phyloP scores from a whole-genome alignment of 2,888 invertebrate genomes.

The Patella pellucida region DNA sequence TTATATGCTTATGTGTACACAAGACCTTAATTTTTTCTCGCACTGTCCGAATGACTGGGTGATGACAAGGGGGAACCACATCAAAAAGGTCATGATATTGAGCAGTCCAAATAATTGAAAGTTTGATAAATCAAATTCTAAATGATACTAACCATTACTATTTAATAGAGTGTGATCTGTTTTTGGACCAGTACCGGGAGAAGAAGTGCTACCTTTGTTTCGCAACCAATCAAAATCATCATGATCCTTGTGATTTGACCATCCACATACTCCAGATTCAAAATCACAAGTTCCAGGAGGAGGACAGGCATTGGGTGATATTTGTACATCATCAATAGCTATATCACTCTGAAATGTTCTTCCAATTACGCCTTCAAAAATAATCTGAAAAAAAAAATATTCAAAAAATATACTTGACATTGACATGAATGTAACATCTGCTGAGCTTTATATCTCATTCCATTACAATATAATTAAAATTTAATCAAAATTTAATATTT shows the following conservation, averaged over 20 bases:
- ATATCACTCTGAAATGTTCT: conserved; percentile 51
- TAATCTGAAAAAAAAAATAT: conserved; percentile 42
- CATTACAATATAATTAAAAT: too few relatives aligned
- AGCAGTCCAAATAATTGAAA: too few relatives aligned
- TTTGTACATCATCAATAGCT: conserved; percentile 63
- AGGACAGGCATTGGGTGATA: conserved; percentile 47
- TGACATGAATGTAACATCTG: too few relatives aligned
- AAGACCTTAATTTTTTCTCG: too few relatives aligned
- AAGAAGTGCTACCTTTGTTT: conserved; percentile 45
- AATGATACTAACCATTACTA: conserved; percentile 69
- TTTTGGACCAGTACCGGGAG: conserved; percentile 80
- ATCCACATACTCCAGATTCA: conserved; percentile 55
- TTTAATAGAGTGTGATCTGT: conserved; percentile 86
- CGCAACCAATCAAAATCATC: conserved; percentile 63
- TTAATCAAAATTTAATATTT: too few relatives aligned
- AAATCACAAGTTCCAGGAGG: conserved; percentile 59
- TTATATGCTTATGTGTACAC: too few relatives aligned
- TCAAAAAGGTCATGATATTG: too few relatives aligned
- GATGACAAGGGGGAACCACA: too few relatives aligned
- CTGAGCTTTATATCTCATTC: too few relatives aligned
- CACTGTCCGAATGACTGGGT: too few relatives aligned
- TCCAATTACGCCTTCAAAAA: conserved; percentile 61
- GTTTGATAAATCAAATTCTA: not conserved
- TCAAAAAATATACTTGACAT: too few relatives aligned
- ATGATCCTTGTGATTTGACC: conserved; percentile 40